phyloP scores from a whole-genome alignment of 2,888 invertebrate species.

The Drosophila lacicola region DNA sequence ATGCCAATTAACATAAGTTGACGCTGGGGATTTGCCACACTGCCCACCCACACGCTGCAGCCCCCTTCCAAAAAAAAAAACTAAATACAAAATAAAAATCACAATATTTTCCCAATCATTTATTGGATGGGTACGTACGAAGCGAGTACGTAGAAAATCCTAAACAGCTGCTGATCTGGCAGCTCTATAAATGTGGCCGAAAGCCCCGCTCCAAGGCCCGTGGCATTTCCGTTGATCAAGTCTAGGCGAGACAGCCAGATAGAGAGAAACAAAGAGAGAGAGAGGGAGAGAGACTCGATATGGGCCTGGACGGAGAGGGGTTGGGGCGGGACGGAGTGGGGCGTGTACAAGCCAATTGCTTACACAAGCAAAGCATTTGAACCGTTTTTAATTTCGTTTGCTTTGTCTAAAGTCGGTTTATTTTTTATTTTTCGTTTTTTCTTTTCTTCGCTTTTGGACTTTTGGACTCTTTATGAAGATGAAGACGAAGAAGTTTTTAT shows the following conservation, averaged over 20 bases:
- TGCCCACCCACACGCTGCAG: neutral
- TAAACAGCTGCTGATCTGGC: constrained; percentile 13
- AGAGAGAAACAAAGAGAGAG: neutral
- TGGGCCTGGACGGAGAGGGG: neutral
- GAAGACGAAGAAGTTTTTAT: constrained; percentile 62
- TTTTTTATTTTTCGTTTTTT: constrained; percentile 26
- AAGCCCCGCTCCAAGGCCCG: neutral
- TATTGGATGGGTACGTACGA: constrained; percentile 3
- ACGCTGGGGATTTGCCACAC: constrained; percentile 24
- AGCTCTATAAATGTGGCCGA: constrained; percentile 8
- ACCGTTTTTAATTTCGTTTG: constrained; percentile 78
- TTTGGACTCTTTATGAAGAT: constrained; percentile 54
- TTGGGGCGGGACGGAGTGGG: neutral
- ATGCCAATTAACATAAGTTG: constrained; percentile 22
- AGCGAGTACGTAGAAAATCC: constrained; percentile 16
- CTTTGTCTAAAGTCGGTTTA: constrained; percentile 65
- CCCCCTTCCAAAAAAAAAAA: neutral
- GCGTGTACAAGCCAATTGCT: constrained; percentile 58
- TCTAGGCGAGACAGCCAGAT: neutral
- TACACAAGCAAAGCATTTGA: constrained; percentile 72
- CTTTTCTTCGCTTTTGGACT: constrained; percentile 49
- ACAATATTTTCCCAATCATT: constrained; percentile 32
- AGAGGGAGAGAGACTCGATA: neutral
- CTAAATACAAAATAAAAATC: constrained; percentile 21
- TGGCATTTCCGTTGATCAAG: constrained; percentile 51